Base-by-base conservation (phyloP, 2,113 vertebrate genomes). In the Oceanodroma tethys region DNA sequence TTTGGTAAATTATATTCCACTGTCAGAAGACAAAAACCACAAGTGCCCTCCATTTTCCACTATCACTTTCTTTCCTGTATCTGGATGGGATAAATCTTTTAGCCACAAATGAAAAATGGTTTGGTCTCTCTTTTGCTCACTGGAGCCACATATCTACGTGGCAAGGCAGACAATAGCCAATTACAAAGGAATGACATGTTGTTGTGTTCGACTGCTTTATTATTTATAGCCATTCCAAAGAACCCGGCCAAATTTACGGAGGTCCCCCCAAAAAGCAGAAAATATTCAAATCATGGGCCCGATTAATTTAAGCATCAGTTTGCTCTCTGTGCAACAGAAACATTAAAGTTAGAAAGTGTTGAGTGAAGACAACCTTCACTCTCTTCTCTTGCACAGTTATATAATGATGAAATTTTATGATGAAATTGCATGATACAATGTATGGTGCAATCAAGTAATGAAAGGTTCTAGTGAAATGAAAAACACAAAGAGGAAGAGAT, bases 401-500 rank as follows among this genome's bases (percentile, higher is more conserved):
- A 93, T 65, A 91, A 80, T 86, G 87, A 90, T 94, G 90, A 96
- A 85, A 94, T 92, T 96, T 95, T 90, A 90, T 81, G 72, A 92
- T 96, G 95, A 95, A 95, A 95, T 95, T 92, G 58, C 74, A 94
- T 0, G 23, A 88, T 93, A 94, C 85, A 88, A 94, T 85, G 74
- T 82, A 89, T 85, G 62, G 83, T 93, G 81, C 83, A 95, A 89
- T 96, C 76, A 91, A 89, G 81, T 93, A 96, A 95, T 95, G 95
- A 96, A 93, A 94, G 91, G 43, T 81, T 95, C 62, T 85, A 94
- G 78, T 89, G 89, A 94, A 95, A 97, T 87, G 81, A 95, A 93
- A 95, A 96, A 91, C 65, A 95, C 43, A 96, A 90, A 92, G 91
- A 93, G 76, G 83, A 95, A 96, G 60, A 95, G 83, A 84, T 72